phyloP scores from a whole-genome alignment of 2,888 invertebrate species.

The Cryptocephalus primarius region DNA sequence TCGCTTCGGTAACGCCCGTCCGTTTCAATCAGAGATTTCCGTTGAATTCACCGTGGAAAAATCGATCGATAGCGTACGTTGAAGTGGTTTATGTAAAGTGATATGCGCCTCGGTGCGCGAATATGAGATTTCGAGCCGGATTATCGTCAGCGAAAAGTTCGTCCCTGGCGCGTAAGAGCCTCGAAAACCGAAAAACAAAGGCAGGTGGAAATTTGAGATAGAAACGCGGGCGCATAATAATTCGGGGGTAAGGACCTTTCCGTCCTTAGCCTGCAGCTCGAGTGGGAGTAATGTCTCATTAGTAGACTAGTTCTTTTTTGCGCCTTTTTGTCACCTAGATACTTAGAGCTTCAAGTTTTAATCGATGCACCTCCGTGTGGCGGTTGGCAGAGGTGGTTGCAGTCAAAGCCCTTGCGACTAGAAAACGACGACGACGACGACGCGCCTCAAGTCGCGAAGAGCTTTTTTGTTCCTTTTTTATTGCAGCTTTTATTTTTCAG shows the following conservation, averaged over 20 bases:
- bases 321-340: slow-evolving; percentile 24
- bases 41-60: no score
- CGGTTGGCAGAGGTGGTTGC: slow-evolving; percentile 6
- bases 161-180: no score
- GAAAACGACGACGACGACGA: slow-evolving; percentile 9
- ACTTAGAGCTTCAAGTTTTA: slow-evolving; percentile 23
- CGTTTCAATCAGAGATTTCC: no score
- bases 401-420: slow-evolving; percentile 4
- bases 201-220: slow-evolving; percentile 14
- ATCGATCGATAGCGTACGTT: no score
- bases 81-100: no score
- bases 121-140: slow-evolving; percentile 4
- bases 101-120: neutral
- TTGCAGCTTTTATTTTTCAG: slow-evolving; percentile 13
- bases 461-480: slow-evolving; percentile 7
- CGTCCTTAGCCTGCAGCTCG: slow-evolving; percentile 10
- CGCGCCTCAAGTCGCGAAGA: no score
- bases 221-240: slow-evolving; percentile 12
- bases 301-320: slow-evolving; percentile 22
- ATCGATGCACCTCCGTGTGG: slow-evolving; percentile 16
- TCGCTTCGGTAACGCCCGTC: no score
- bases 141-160: slow-evolving; percentile 2
- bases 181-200: slow-evolving; percentile 11
- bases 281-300: slow-evolving; percentile 24
- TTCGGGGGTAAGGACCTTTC: slow-evolving; percentile 18